phyloP scores from a whole-genome alignment of 2,113 vertebrate genomes.

The Rhinopomastus cyanomelas region DNA sequence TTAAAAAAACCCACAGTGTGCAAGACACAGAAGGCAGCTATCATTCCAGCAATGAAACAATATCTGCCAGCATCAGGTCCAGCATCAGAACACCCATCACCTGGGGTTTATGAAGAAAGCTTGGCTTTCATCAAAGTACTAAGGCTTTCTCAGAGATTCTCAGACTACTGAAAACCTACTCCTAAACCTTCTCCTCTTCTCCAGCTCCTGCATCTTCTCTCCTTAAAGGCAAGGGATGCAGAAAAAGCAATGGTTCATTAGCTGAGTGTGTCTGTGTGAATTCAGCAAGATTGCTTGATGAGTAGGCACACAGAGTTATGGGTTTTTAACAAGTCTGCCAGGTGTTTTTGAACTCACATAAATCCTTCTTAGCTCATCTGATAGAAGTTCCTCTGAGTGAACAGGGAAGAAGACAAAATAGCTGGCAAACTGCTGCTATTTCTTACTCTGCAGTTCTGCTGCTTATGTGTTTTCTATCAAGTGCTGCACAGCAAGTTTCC shows the following conservation, averaged over 20 bases:
- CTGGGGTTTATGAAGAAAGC: neutral
- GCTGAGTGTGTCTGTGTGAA: neutral
- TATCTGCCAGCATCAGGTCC: neutral
- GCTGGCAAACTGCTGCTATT: neutral
- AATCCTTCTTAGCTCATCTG: neutral
- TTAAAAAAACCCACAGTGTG: neutral
- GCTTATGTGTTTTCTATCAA: slow-evolving; percentile 27
- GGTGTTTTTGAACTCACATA: neutral
- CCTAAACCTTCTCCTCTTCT: neutral
- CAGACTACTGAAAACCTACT: neutral
- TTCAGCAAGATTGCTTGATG: neutral
- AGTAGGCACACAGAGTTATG: neutral
- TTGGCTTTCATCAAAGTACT: neutral
- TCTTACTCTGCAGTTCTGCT: slow-evolving; percentile 36
- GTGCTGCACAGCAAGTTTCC: slow-evolving; percentile 27
- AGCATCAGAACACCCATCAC: rapidly evolving
- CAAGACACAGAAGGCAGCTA: neutral
- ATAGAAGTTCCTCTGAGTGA: neutral
- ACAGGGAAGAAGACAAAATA: neutral
- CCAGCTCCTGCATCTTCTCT: neutral
- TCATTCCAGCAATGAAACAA: neutral
- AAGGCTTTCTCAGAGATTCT: neutral
- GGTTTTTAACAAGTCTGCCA: neutral
- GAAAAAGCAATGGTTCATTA: slow-evolving; percentile 3
- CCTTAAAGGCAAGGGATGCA: neutral